Conservation (phyloP, 1,140 invertebrate species). For the Diabrotica virgifera region DNA sequence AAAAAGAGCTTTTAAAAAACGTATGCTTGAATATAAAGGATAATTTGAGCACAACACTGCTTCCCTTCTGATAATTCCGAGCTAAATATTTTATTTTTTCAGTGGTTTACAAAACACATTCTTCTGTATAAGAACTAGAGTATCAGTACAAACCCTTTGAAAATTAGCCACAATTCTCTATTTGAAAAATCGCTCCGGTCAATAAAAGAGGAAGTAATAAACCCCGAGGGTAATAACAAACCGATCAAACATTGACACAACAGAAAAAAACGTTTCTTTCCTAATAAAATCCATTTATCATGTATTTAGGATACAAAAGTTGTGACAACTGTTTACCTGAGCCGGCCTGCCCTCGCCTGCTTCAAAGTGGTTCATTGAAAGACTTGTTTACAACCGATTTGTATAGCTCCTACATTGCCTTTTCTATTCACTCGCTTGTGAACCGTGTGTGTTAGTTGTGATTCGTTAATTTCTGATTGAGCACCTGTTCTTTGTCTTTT, state of each 20-base stretch:
- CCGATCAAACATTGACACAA: not conserved
- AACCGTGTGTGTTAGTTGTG: conserved; percentile 13
- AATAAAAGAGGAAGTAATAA: conserved; percentile 10
- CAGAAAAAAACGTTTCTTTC: conserved; percentile 10
- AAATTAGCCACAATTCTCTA: too few species aligned
- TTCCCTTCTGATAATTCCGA: too few species aligned
- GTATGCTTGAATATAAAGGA: too few species aligned
- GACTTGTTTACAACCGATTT: conserved; percentile 21
- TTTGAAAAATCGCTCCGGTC: too few species aligned
- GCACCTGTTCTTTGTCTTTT: conserved; percentile 7
- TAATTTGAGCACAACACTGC: too few species aligned
- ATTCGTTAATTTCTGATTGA: conserved; percentile 6
- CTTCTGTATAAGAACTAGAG: too few species aligned
- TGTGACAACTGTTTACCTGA: conserved; percentile 24
- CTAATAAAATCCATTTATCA: conserved; percentile 23
- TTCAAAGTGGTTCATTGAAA: conserved; percentile 19
- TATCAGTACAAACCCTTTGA: too few species aligned
- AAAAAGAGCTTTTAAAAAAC: too few species aligned
- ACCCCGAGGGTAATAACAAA: not conserved
- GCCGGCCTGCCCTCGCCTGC: not conserved
- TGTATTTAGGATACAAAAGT: conserved; percentile 22
- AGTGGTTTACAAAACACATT: too few species aligned
- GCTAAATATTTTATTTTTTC: too few species aligned
- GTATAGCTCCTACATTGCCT: conserved; percentile 8
- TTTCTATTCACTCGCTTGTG: not conserved